Percentiles rank a stretch among this genome's conserved stretches.
Conservation (phyloP, 2,113 vertebrate genomes). For the Xyrauchen texanus region DNA sequence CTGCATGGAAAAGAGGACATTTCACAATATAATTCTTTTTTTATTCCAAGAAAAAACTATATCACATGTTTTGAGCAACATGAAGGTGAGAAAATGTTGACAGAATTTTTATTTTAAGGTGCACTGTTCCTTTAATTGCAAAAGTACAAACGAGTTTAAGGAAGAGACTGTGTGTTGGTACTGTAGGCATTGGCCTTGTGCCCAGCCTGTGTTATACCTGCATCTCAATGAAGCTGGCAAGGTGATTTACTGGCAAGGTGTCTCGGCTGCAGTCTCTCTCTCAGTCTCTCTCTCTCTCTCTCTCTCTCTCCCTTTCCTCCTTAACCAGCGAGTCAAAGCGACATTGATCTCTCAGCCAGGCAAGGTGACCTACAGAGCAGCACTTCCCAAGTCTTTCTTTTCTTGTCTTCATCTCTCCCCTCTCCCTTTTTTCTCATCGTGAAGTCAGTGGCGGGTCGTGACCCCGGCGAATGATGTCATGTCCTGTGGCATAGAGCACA, state of each 20-base stretch:
- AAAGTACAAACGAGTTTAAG: not conserved
- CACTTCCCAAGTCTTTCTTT: slow-evolving; percentile 65
- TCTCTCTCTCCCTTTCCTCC: slow-evolving; percentile 40
- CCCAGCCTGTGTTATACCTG: slow-evolving; percentile 69
- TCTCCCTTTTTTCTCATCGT: slow-evolving; percentile 44
- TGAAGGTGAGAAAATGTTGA: not conserved
- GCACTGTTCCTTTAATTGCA: slow-evolving; percentile 11
- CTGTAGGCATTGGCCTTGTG: slow-evolving; percentile 60
- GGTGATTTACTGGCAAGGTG: slow-evolving; percentile 65
- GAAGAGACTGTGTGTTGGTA: slow-evolving; percentile 31
- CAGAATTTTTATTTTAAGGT: not conserved
- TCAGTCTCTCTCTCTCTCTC: slow-evolving; percentile 46
- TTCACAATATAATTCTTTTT: no score
- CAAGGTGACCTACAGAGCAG: slow-evolving; percentile 76
- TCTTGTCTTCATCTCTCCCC: slow-evolving; percentile 60
- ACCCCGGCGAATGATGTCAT: slow-evolving; percentile 68
- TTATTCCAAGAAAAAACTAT: no score
- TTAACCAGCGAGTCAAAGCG: slow-evolving; percentile 69
- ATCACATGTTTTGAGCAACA: no score
- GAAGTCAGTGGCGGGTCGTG: slow-evolving; percentile 70
- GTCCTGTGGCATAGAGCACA: slow-evolving; percentile 49
- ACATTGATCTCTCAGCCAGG: slow-evolving; percentile 76
- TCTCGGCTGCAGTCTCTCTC: slow-evolving; percentile 61
- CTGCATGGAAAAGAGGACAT: no score
- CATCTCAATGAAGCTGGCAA: slow-evolving; percentile 71